These are phyloP conservation scores for Masticophis lateralis DNA, from an alignment of 2,797 vertebrate species.

Conservation along the genomic window DNA sequence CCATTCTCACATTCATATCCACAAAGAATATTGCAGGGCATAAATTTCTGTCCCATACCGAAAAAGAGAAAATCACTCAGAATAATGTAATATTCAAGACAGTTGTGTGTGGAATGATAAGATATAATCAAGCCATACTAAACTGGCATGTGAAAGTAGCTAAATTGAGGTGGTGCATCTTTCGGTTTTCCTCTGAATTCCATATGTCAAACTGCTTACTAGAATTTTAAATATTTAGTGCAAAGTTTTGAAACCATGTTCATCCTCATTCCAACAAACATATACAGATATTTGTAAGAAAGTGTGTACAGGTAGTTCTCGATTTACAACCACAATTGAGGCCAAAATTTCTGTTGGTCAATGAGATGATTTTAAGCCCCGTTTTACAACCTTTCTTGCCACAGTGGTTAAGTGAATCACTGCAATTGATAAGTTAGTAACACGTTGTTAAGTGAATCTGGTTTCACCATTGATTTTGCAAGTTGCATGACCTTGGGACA, in stretches of 20 bases:
- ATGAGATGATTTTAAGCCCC: too few species aligned
- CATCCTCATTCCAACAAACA: background rate
- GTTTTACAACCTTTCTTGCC: too few species aligned
- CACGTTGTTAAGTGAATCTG: too few species aligned
- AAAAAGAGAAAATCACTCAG: background rate
- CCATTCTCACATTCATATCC: background rate
- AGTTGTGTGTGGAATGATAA: background rate
- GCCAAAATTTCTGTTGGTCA: too few species aligned
- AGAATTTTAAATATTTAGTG: background rate
- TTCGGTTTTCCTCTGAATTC: background rate
- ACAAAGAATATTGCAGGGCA: background rate
- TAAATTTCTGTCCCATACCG: background rate
- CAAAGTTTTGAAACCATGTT: background rate
- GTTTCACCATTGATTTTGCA: too few species aligned
- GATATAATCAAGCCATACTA: background rate
- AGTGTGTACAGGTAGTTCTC: background rate
- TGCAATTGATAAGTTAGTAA: too few species aligned
- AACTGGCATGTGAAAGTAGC: background rate
- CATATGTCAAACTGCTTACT: background rate
- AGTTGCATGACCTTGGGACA: too few species aligned
- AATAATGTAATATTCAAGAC: background rate
- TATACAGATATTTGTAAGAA: background rate
- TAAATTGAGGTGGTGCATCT: background rate
- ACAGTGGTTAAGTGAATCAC: too few species aligned
- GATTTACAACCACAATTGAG: too few species aligned